A percentile compares a stretch with the other conserved stretches of the same genome.
phyloP scores from a whole-genome alignment of 2,888 invertebrate genomes.

The Onthophagus sagittarius region DNA sequence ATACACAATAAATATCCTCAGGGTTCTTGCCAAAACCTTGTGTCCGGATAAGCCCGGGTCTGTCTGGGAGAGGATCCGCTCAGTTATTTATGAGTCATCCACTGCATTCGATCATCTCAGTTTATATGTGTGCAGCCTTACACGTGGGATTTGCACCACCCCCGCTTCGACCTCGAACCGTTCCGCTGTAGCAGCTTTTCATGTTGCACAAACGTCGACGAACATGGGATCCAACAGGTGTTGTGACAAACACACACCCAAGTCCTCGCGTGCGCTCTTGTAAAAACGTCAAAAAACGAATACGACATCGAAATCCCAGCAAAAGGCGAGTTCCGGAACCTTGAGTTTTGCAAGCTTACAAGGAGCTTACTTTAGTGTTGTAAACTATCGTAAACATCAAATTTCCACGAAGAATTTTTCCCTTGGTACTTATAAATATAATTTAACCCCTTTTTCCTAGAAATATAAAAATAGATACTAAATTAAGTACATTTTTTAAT shows the following conservation, averaged over 20 bases:
- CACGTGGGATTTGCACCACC: background rate
- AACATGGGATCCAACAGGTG: constrained; percentile 8
- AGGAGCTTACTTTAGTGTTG: background rate
- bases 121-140: background rate
- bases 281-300: constrained; percentile 10
- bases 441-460: too few relatives aligned
- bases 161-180: background rate
- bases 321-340: background rate
- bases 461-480: too few relatives aligned
- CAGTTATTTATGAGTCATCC: constrained; percentile 9
- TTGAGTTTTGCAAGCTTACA: background rate
- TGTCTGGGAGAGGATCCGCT: background rate
- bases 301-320: background rate
- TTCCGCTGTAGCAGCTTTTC: background rate
- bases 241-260: background rate
- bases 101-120: background rate
- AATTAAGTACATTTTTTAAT: too few relatives aligned
- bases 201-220: background rate
- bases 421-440: too few relatives aligned
- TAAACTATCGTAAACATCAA: background rate
- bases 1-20: constrained; percentile 2
- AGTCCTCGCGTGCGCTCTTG: background rate
- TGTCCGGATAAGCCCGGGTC: background rate
- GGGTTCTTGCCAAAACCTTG: background rate
- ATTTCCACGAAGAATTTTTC: too few relatives aligned